Percentiles rank a stretch among this genome's conserved stretches.
phyloP scores from a whole-genome alignment of 2,888 invertebrate genomes.

The Mactromeris polynyma region DNA sequence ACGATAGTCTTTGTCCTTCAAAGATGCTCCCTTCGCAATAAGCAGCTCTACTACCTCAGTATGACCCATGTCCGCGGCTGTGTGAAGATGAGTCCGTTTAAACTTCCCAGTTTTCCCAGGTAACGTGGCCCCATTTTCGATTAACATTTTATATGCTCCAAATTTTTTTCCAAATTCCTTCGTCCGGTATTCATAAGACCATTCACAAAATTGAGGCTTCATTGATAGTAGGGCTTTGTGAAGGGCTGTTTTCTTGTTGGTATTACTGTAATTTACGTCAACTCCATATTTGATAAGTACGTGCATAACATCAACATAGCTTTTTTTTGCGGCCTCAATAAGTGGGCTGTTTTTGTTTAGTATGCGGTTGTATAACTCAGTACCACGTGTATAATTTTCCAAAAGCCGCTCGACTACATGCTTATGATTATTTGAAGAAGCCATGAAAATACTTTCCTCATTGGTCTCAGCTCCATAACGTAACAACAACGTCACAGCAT shows the following conservation, averaged over 20 bases:
- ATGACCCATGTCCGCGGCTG: conserved; percentile 46
- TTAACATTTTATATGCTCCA: not conserved
- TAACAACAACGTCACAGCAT: too few relatives aligned
- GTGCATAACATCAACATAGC: not conserved
- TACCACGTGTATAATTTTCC: not conserved
- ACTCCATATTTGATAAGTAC: not conserved
- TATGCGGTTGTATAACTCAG: not conserved
- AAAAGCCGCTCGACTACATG: conserved; percentile 20
- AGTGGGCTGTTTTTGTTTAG: conserved; percentile 38
- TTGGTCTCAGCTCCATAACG: too few relatives aligned
- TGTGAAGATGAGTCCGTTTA: conserved; percentile 47
- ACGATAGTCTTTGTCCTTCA: too few relatives aligned
- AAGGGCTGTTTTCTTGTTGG: too few relatives aligned
- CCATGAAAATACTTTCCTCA: too few relatives aligned
- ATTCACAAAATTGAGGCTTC: not conserved
- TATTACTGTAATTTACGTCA: too few relatives aligned
- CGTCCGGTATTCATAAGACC: not conserved
- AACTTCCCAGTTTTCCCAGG: conserved; percentile 20
- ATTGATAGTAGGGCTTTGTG: too few relatives aligned
- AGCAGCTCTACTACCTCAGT: too few relatives aligned
- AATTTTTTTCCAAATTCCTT: not conserved
- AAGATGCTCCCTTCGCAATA: not conserved
- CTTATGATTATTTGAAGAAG: conserved; percentile 13
- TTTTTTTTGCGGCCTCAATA: conserved; percentile 39
- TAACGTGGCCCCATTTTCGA: conserved; percentile 13